phyloP scores from a whole-genome alignment of 2,113 vertebrate genomes.

The Cyprinodon brontotheroides region DNA sequence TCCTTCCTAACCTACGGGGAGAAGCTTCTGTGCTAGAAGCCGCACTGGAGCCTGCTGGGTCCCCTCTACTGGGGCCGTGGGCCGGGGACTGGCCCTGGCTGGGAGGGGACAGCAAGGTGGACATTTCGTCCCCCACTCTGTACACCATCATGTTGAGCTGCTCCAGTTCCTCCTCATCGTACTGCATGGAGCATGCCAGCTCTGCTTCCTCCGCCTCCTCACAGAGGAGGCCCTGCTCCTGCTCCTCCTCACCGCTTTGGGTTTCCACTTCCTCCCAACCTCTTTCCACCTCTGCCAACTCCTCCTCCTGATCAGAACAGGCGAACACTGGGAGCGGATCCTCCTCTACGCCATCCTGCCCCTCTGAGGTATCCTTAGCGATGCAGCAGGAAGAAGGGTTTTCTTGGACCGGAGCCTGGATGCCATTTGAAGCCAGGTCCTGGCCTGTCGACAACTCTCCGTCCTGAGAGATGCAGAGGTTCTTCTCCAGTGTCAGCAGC shows the following conservation, averaged over 20 bases:
- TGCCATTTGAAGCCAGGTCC: conserved; percentile 35
- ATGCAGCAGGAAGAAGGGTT: conserved; percentile 53
- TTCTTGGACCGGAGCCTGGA: conserved; percentile 51
- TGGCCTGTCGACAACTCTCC: conserved; percentile 76
- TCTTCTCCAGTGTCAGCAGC: conserved; percentile 86
- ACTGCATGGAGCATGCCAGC: conserved; percentile 97
- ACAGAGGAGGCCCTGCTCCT: conserved; percentile 83
- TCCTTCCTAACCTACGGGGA: conserved; percentile 73
- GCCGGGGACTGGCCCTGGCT: conserved; percentile 90
- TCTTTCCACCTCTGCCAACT: conserved; percentile 82
- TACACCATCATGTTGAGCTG: conserved; percentile 96
- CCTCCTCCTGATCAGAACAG: conserved; percentile 73
- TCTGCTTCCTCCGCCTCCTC: conserved; percentile 86
- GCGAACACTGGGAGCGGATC: conserved; percentile 58
- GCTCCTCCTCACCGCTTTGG: conserved; percentile 75
- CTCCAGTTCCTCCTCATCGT: conserved; percentile 94
- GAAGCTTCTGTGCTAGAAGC: conserved; percentile 81
- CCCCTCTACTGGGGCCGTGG: conserved; percentile 62
- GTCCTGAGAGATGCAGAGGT: conserved; percentile 94
- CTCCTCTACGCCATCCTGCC: conserved; percentile 35
- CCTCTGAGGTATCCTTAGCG: conserved; percentile 43
- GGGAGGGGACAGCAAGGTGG: conserved; percentile 92
- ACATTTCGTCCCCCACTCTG: conserved; percentile 94
- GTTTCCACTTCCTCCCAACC: conserved; percentile 83
- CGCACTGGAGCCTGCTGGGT: conserved; percentile 62